These are phyloP conservation scores for Hemibagrus guttatus DNA, from an alignment of 2,797 vertebrate species.

Conservation along the genomic window DNA sequence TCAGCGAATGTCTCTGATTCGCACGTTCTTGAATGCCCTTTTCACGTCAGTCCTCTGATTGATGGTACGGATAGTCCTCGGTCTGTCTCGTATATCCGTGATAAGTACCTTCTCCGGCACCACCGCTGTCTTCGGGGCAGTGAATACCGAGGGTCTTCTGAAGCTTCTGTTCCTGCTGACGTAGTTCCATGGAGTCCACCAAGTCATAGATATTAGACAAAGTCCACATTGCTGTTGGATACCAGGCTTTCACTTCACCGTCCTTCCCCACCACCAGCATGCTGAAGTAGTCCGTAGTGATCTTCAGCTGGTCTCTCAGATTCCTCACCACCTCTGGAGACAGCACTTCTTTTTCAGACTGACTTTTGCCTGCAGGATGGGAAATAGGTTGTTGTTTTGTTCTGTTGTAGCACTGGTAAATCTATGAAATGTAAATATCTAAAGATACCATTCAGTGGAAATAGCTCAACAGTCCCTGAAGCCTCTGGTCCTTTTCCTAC, in stretches of 20 bases:
- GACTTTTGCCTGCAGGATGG: slow-evolving; percentile 70
- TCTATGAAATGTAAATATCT: neutral
- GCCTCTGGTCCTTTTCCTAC: slow-evolving; percentile 67
- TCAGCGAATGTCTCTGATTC: neutral
- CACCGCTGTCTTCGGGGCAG: slow-evolving; percentile 68
- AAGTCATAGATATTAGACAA: slow-evolving; percentile 77
- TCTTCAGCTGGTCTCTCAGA: slow-evolving; percentile 76
- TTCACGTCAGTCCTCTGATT: slow-evolving; percentile 54
- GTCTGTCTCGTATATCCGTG: slow-evolving; percentile 59
- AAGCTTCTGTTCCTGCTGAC: slow-evolving; percentile 74
- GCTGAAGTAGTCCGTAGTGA: slow-evolving; percentile 78
- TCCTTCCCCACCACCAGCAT: slow-evolving; percentile 80
- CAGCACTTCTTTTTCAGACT: slow-evolving; percentile 71
- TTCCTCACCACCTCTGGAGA: slow-evolving; percentile 66
- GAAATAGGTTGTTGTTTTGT: neutral
- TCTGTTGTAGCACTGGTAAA: neutral
- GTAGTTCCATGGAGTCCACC: slow-evolving; percentile 78
- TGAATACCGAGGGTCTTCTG: slow-evolving; percentile 75
- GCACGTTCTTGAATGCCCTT: slow-evolving; percentile 35
- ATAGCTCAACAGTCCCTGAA: slow-evolving; percentile 74
- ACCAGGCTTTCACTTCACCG: slow-evolving; percentile 76
- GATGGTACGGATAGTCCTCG: slow-evolving; percentile 65
- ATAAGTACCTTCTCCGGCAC: slow-evolving; percentile 45
- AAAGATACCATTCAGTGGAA: slow-evolving; percentile 77
- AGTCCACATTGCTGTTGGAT: slow-evolving; percentile 77